Base-by-base conservation (phyloP, 2,888 invertebrate genomes). In the Caenorhabditis zanzibari region DNA sequence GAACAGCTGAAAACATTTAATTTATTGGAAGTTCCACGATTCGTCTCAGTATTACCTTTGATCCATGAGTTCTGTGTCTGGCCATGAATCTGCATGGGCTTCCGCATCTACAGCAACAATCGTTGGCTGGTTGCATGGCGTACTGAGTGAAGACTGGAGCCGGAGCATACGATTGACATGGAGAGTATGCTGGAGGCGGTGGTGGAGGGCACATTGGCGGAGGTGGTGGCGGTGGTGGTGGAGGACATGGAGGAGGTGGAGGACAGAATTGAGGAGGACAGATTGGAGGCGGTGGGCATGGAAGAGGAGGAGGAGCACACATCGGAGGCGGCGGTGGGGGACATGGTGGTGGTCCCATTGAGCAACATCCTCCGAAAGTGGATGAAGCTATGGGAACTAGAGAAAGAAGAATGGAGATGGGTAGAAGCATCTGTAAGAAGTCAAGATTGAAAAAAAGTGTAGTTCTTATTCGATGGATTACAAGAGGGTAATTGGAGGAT, bases 231-330 rank as follows among this genome's bases (percentile, higher is more conserved):
- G 88, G 89, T n/a, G 88, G 90, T 19, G 88, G 88, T 47, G 90
- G 88, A 73, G 90, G 90, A 64, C 90, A 90, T 24, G 85, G 81
- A 16, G 88, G 85, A 1, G 90, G 90, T 68, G 90, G 89, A 26
- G 91, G 91, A 63, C 91, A 91, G 77, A 90, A 89, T 76, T 87
- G 81, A 10, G 90, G 91, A 12, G 90, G 90, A 52, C 90, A 90
- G 35, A 87, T 80, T 49, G 88, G 89, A 19, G 89, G 90, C 14
- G 89, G 90, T 54, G 91, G 90, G 63, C 90, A 90, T 9, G 91
- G 90, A 54, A 88, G 88, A 19, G 89, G 88, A 3, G 86, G 76
- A 32, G 87, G 86, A 41, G 84, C 73, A 56, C 86, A 84, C 81
- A 85, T 81, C 47, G 86, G 86, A 22, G 86, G 82, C 0, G 76